These are phyloP conservation scores for Aspiorhynchus laticeps DNA, from an alignment of 2,113 vertebrate species.

Conservation along the genomic window DNA sequence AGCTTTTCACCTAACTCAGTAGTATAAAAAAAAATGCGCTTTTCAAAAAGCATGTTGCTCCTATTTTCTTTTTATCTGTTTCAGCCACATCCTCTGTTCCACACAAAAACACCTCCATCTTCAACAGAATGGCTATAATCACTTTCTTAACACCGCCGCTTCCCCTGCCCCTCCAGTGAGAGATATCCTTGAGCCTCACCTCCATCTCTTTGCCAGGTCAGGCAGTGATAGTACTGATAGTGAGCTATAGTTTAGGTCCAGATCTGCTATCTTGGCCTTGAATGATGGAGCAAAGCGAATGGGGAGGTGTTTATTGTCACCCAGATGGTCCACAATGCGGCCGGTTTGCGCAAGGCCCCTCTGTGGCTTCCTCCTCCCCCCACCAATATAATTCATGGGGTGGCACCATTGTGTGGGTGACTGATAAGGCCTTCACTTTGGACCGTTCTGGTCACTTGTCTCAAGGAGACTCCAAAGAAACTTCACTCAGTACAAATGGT, in stretches of 20 bases:
- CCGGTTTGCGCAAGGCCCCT: conserved; percentile 55
- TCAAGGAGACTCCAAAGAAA: conserved; percentile 95
- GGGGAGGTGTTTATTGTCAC: conserved; percentile 96
- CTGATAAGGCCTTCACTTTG: conserved; percentile 89
- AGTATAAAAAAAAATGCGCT: not conserved
- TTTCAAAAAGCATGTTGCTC: conserved; percentile 13
- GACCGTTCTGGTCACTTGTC: conserved; percentile 88
- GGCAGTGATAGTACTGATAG: conserved; percentile 85
- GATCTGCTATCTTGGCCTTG: conserved; percentile 88
- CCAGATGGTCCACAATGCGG: conserved; percentile 81
- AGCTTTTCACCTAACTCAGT: not conserved
- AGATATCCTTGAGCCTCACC: conserved; percentile 91
- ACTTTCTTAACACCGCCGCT: conserved; percentile 70
- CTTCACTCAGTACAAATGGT: conserved; percentile 90
- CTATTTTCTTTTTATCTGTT: conserved; percentile 36
- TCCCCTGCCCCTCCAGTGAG: conserved; percentile 62
- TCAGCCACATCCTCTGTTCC: conserved; percentile 12
- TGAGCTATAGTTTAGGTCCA: conserved; percentile 86
- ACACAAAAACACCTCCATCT: conserved; percentile 52
- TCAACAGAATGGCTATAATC: conserved; percentile 72
- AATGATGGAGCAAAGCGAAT: conserved; percentile 90
- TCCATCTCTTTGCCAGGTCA: conserved; percentile 86
- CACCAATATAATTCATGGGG: conserved; percentile 90
- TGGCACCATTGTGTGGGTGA: conserved; percentile 85
- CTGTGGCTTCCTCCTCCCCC: conserved; percentile 54